Base-by-base conservation (phyloP, 1,140 invertebrate genomes). In the Neodiprion fabricii region DNA sequence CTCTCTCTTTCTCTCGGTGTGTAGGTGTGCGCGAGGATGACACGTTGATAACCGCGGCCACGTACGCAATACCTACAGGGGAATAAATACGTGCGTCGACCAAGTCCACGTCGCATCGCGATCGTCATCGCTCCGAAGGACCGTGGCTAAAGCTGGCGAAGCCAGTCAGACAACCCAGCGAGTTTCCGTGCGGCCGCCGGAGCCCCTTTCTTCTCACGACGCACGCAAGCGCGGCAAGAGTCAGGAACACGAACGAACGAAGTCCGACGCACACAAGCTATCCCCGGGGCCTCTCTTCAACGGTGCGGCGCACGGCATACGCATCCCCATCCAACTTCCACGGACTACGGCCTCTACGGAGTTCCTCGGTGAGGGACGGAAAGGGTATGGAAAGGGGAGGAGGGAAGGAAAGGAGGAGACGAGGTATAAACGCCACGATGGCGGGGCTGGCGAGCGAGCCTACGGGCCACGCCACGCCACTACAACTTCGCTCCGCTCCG, bases 361-460 rank as follows among this genome's bases (percentile, higher is more conserved):
- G 28, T 40, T 40, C 28, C 28, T 21, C 17, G 17, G 28, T 40
- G 28, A 21, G 53, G 9, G 11, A 61, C 8, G n/a, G n/a, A 61
- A 17, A 8, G 11, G 5, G 4, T 3, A 61, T 5, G 53, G 21
- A 68, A 50, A 53, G 49, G 76, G 66, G 73, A 53, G 70, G 72
- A 73, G 80, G 77, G 73, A 76, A 75, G 79, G 79, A 79, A 80
- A 81, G 79, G 78, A 78, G 79, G 78, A 79, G 28, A 5, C 28
- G 28, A 40, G 28, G 53, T 17, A 61, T 61, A 83, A 86, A 84
- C 86, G 83, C 83, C 83, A 85, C 83, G 85, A 81, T 86, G 84
- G 83, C 83, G 82, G 79, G 79, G 74, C 84, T 86, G 82, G 85
- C 83, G 79, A 84, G 86, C 85, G 82, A 86, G 82, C 85, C 83